Percentiles rank a stretch among this genome's conserved stretches.
Conservation (phyloP, 2,888 invertebrate genomes). For the Conops quadrifasciatus region DNA sequence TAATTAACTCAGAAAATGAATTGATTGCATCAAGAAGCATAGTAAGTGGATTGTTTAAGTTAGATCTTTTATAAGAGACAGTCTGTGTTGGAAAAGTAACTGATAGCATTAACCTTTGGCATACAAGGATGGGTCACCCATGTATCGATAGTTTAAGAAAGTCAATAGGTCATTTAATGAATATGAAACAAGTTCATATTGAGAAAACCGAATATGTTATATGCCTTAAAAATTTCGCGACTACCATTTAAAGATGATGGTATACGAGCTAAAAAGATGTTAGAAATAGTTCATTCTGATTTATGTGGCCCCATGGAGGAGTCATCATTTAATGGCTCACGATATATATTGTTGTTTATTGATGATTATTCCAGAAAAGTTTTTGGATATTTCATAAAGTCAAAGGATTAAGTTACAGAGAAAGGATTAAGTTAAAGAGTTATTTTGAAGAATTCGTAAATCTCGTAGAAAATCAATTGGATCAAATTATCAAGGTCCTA, state of each 20-base stretch:
- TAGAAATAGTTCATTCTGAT: slow-evolving; percentile 36
- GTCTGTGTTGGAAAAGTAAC: background rate
- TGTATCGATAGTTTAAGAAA: slow-evolving; percentile 3
- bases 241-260: slow-evolving; percentile 16
- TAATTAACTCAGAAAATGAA: background rate
- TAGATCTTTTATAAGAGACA: background rate
- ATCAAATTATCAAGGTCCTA: slow-evolving; percentile 7
- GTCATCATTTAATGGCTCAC: slow-evolving; percentile 30
- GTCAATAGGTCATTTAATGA: background rate
- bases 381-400: slow-evolving; percentile 23
- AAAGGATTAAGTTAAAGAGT: background rate
- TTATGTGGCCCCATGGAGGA: slow-evolving; percentile 33
- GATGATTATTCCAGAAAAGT: slow-evolving; percentile 37
- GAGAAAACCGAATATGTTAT: background rate
- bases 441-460: background rate
- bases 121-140: slow-evolving; percentile 8
- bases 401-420: background rate
- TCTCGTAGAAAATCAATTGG: background rate
- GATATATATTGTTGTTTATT: slow-evolving; percentile 34
- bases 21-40: background rate
- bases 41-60: slow-evolving; percentile 4
- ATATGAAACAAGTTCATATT: background rate
- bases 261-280: slow-evolving; percentile 25
- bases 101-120: background rate
- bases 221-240: background rate